Evolutionary conservation across 1,140 invertebrate genomes (phyloP).

Genomic region (Archivesica marissinica): DNA sequence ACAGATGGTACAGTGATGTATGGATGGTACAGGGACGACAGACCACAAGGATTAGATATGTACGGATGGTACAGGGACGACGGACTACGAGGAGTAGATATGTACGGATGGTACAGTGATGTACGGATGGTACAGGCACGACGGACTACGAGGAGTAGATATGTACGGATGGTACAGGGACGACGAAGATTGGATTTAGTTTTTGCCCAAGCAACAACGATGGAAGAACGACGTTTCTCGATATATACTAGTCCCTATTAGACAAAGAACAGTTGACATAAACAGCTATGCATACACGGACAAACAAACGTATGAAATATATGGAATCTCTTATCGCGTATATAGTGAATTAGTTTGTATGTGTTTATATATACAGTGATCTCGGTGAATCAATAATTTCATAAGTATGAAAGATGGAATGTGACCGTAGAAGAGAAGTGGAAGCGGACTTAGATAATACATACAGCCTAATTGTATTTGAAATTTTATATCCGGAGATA

Average conservation of each 20-base stretch:
- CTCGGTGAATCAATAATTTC: neutral
- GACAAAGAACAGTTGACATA: neutral
- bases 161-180: neutral
- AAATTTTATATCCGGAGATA: too few relatives aligned
- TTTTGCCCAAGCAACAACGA: neutral
- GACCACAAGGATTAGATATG: too few relatives aligned
- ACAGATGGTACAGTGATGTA: too few relatives aligned
- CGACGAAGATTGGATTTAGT: neutral
- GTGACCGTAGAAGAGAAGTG: too few relatives aligned
- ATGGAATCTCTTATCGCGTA: too few relatives aligned
- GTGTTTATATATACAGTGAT: constrained; percentile 7
- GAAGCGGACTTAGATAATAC: too few relatives aligned
- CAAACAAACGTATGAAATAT: neutral
- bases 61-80: too few relatives aligned
- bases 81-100: neutral
- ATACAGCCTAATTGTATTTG: too few relatives aligned
- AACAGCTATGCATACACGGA: neutral
- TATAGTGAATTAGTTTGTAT: too few relatives aligned
- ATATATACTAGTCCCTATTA: neutral
- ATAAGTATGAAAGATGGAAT: too few relatives aligned
- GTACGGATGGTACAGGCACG: neutral
- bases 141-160: neutral
- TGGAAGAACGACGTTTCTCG: neutral
- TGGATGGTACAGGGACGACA: too few relatives aligned
- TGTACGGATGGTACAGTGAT: neutral